phyloP scores from a whole-genome alignment of 2,113 vertebrate species.

The Athene noctua region DNA sequence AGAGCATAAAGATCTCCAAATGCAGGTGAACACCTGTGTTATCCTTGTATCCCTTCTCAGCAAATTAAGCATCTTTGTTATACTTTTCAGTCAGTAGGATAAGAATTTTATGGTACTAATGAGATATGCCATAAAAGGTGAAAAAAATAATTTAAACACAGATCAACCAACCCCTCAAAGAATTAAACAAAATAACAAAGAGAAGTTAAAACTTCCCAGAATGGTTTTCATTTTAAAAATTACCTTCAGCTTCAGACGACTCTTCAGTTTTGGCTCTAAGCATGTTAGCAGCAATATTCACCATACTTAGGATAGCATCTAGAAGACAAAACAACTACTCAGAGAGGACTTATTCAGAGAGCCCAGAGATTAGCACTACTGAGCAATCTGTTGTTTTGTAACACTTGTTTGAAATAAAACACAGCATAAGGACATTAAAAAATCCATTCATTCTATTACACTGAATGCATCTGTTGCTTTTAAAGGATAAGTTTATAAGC shows the following conservation, averaged over 20 bases:
- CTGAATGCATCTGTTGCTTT: background rate
- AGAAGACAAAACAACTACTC: constrained; percentile 48
- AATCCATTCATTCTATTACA: background rate
- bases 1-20: background rate
- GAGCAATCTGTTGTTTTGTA: background rate
- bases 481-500: background rate
- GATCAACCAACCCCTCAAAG: background rate
- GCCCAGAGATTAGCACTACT: background rate
- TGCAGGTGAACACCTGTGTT: background rate
- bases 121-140: background rate
- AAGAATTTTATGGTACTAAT: background rate
- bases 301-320: constrained; percentile 98
- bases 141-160: background rate
- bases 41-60: background rate
- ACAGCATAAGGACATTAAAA: background rate
- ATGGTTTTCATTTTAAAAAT: background rate
- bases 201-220: background rate
- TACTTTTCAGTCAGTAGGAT: background rate
- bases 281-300: constrained; percentile 98
- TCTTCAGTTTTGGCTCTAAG: constrained; percentile 90
- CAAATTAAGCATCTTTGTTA: background rate
- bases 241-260: constrained; percentile 82
- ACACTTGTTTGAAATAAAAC: background rate
- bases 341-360: background rate
- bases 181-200: background rate